These are phyloP conservation scores for Bombus turneri DNA, from an alignment of 1,140 invertebrate species.

Conservation along the genomic window DNA sequence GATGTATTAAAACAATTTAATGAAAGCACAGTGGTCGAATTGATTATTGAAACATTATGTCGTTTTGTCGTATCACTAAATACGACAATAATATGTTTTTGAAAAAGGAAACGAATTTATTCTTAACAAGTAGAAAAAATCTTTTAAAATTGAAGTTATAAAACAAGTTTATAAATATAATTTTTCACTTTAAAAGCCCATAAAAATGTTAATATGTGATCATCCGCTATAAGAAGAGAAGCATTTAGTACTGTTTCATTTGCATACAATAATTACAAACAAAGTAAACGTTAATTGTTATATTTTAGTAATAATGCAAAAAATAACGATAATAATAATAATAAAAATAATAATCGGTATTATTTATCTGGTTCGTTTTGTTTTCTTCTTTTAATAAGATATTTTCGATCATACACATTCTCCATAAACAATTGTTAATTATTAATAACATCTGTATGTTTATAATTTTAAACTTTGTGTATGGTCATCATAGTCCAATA, in stretches of 20 bases:
- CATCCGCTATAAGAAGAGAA: not conserved
- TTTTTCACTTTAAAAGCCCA: not conserved
- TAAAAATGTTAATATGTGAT: constrained; percentile 2
- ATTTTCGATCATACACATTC: not conserved
- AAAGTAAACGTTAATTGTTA: constrained; percentile 21
- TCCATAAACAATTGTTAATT: too few species aligned
- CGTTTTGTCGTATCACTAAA: not conserved
- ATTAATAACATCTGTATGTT: not conserved
- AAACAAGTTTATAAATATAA: not conserved
- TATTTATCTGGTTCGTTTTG: not conserved
- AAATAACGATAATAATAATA: not conserved
- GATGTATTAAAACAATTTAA: not conserved
- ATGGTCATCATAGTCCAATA: not conserved
- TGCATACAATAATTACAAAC: not conserved
- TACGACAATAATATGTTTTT: not conserved
- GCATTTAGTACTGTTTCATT: not conserved
- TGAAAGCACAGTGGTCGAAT: not conserved
- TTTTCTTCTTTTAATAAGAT: not conserved
- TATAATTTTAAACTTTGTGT: not conserved
- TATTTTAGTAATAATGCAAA: constrained; percentile 11
- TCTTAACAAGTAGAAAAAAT: not conserved
- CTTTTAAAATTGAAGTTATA: not conserved
- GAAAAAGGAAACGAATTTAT: not conserved
- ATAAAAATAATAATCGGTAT: not conserved
- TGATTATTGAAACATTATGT: constrained; percentile 1